phyloP scores from a whole-genome alignment of 2,888 invertebrate species.

The Amphipyra tragopoginis region DNA sequence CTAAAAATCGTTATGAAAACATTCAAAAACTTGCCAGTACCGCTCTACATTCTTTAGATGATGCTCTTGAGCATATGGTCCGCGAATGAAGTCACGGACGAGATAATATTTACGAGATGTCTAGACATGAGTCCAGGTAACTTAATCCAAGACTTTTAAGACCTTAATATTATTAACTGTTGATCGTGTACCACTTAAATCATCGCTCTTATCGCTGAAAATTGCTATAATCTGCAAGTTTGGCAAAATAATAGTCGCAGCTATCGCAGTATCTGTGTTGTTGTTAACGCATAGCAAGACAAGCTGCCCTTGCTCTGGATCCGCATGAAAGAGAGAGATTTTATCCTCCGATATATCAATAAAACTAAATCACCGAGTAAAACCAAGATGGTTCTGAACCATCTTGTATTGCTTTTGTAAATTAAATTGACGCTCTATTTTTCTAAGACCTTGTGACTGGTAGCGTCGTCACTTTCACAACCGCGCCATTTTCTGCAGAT shows the following conservation, averaged over 20 bases:
- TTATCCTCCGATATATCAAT: no score
- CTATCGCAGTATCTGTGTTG: no score
- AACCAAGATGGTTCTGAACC: no score
- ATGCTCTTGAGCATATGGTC: slow-evolving; percentile 62
- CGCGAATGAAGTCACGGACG: slow-evolving; percentile 67
- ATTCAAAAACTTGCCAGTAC: slow-evolving; percentile 35
- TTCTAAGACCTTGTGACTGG: slow-evolving; percentile 38
- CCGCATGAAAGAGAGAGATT: no score
- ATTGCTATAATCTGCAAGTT: no score
- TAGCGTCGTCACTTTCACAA: neutral
- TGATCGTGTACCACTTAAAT: no score
- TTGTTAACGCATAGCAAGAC: no score
- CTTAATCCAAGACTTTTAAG: slow-evolving; percentile 25
- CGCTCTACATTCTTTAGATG: slow-evolving; percentile 37
- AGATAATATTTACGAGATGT: slow-evolving; percentile 62
- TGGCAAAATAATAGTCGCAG: no score
- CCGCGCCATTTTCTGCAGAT: slow-evolving; percentile 30
- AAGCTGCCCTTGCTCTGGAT: no score
- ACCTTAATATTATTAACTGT: neutral
- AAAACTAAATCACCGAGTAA: no score
- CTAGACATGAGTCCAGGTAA: slow-evolving; percentile 47
- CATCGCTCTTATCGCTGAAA: no score
- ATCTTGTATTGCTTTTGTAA: no score
- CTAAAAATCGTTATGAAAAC: slow-evolving; percentile 36
- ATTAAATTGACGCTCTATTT: slow-evolving; percentile 30